phyloP scores from a whole-genome alignment of 2,888 invertebrate genomes.

The Thera obeliscata region DNA sequence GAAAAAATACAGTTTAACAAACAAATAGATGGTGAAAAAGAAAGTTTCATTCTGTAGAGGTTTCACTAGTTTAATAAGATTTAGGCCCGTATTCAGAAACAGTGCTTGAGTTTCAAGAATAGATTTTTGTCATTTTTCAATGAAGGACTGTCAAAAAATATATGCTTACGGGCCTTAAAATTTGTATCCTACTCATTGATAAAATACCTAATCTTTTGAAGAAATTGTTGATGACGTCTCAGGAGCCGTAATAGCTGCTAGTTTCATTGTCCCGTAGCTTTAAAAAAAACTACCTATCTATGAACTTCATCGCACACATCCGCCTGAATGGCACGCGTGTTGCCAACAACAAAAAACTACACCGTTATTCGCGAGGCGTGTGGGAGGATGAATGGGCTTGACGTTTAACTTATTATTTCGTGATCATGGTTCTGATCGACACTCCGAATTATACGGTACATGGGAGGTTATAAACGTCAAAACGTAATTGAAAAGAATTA shows the following conservation, averaged over 20 bases:
- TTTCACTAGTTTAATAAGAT: too few relatives aligned
- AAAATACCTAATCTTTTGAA: too few relatives aligned
- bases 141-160: too few relatives aligned
- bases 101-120: too few relatives aligned
- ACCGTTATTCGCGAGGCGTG: conserved; percentile 50
- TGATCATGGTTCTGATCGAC: conserved; percentile 39
- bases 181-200: too few relatives aligned
- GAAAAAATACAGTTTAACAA: too few relatives aligned
- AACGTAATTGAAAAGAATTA: conserved; percentile 15
- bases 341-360: conserved; percentile 44
- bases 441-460: conserved; percentile 38
- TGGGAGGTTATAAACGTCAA: conserved; percentile 18
- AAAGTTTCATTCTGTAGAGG: too few relatives aligned
- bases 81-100: too few relatives aligned
- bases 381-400: conserved; percentile 56
- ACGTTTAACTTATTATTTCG: conserved; percentile 38
- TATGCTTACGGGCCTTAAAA: too few relatives aligned
- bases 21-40: too few relatives aligned
- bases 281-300: conserved; percentile 24
- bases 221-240: too few relatives aligned
- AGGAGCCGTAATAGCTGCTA: neutral
- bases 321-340: conserved; percentile 31
- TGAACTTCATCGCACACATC: conserved; percentile 30
- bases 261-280: neutral
- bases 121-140: too few relatives aligned